Evolutionary conservation across 2,888 invertebrate genomes (phyloP), one percentile per base, ranked within the genome.

Genomic region (Limnephilus rhombicus): DNA sequence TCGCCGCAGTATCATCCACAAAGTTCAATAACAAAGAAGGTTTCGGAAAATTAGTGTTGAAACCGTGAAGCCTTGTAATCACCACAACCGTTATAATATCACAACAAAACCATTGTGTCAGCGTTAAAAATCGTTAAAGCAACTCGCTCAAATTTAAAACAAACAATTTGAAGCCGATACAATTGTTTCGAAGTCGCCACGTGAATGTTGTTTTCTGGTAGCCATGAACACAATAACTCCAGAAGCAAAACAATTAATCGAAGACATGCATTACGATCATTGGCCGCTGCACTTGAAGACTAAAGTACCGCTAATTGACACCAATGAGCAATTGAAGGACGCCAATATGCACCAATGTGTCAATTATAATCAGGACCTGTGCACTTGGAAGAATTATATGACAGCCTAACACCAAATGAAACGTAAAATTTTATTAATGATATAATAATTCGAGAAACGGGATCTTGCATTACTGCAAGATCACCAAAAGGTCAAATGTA

Each of bases 281-380:
- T 90, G 92, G 88, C 68, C 91, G 91, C 45, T 92, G 92, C 92
- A 92, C 91, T 92, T 86, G 85, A 24, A 41, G 82, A 31, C 68
- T 91, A 85, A 89, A 89, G 92, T 81, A 90, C 24, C 80, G 45
- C 37, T 91, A 93, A 93, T 93, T 93, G 93, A 92, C 90, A 86
- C 86, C 92, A 92, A 92, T 91, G 85, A 90, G 82, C 34, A 34
- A 88, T 29, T 83, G 93, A 93, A 93, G 93, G 93, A 87, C 92
- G 86, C 45, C 91, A 53, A 92, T 92, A 87, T 92, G 82, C 45
- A 87, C 18, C 83, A 34, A 92, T 91, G 45, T 93, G 93, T 93
- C 93, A 93, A 93, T 93, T 92, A 93, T 80, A 92, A 93, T 92
- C 87, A 93, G 85, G 92, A 90, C 89, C 85, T 82, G 49, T 91